A percentile compares a stretch with the other conserved stretches of the same genome.
Evolutionary conservation across 2,113 vertebrate species (phyloP).

Genomic region (Zingel zingel): DNA sequence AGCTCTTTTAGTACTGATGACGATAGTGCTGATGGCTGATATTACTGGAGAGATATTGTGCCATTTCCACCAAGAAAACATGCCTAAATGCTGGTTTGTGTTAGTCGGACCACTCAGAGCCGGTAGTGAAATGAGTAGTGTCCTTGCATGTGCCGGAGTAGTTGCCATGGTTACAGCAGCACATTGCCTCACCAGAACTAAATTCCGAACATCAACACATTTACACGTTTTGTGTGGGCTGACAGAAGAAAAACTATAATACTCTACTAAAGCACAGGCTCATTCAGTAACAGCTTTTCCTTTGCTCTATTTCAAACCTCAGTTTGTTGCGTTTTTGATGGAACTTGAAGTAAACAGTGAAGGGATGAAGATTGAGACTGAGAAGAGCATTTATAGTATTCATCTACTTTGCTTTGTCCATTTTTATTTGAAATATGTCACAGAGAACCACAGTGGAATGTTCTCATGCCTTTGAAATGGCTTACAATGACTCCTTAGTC

Average conservation of each 20-base stretch:
- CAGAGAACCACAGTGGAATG: not conserved
- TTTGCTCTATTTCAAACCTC: no score
- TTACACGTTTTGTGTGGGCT: slow-evolving; percentile 19
- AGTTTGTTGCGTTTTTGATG: not conserved
- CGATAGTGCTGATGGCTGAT: not conserved
- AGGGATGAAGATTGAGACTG: not conserved
- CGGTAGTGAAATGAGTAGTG: slow-evolving; percentile 16
- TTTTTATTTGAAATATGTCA: not conserved
- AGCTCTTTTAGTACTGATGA: slow-evolving; percentile 26
- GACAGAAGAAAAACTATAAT: slow-evolving; percentile 2
- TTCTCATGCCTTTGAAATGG: not conserved
- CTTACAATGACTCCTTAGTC: not conserved
- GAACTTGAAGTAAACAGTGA: not conserved
- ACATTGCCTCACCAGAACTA: slow-evolving; percentile 30
- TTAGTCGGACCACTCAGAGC: slow-evolving; percentile 1
- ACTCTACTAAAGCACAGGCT: not conserved
- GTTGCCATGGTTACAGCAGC: slow-evolving; percentile 53
- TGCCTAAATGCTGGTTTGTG: slow-evolving; percentile 4
- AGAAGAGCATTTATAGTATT: not conserved
- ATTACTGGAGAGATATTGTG: slow-evolving; percentile 12
- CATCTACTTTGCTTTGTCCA: not conserved
- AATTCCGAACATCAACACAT: slow-evolving; percentile 38
- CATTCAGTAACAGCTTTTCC: slow-evolving; percentile 26
- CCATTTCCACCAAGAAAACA: slow-evolving; percentile 15
- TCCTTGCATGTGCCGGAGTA: slow-evolving; percentile 7